Evolutionary conservation across 2,113 vertebrate species (phyloP).

Genomic region (Caracal caracal): DNA sequence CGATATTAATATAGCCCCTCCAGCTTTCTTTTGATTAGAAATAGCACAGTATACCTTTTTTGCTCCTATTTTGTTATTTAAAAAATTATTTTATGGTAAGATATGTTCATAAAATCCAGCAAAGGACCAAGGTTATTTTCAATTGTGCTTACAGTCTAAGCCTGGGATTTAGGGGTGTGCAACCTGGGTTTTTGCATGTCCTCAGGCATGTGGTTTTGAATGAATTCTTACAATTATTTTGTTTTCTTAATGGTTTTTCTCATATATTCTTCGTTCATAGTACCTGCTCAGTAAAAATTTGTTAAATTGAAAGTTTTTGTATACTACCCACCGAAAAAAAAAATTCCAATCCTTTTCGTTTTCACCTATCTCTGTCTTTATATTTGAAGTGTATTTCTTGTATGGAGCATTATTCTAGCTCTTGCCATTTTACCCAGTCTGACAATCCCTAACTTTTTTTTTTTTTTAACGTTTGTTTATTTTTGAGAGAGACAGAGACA

Average conservation of each 20-base stretch:
- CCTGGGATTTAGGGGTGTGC: background rate
- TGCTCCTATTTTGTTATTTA: background rate
- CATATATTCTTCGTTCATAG: background rate
- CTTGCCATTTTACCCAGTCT: background rate
- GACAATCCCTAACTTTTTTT: background rate
- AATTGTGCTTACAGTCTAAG: background rate
- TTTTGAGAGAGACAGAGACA: no score
- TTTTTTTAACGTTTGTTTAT: background rate
- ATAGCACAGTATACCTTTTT: background rate
- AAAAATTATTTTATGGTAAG: constrained; percentile 10
- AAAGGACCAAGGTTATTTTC: background rate
- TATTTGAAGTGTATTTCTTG: background rate
- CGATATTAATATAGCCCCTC: background rate
- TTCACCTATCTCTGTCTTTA: background rate
- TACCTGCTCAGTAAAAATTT: constrained; percentile 17
- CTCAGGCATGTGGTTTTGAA: background rate
- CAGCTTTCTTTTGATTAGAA: background rate
- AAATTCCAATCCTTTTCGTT: background rate
- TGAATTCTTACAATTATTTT: background rate
- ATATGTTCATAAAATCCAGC: background rate
- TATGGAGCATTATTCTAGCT: background rate
- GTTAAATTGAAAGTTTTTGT: background rate
- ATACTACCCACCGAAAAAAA: background rate
- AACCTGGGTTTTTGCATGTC: background rate
- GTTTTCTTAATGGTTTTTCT: background rate